phyloP scores from a whole-genome alignment of 2,888 invertebrate genomes.

The Unio pictorum region DNA sequence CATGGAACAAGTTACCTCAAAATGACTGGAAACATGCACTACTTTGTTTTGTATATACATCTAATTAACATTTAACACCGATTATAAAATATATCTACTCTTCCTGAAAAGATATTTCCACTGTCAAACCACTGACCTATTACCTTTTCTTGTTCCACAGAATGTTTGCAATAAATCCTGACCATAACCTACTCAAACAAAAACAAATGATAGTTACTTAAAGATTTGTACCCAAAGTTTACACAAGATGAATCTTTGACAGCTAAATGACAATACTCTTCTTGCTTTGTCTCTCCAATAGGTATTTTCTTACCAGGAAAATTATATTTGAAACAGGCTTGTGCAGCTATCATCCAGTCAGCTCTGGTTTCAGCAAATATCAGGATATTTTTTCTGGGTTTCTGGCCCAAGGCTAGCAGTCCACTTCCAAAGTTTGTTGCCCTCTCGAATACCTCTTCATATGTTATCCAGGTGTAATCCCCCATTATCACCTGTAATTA shows the following conservation, averaged over 20 bases:
- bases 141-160: too few species aligned
- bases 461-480: conserved; percentile 92
- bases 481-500: conserved; percentile 87
- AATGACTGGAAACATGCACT: too few species aligned
- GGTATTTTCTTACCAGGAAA: conserved; percentile 79
- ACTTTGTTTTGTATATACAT: too few species aligned
- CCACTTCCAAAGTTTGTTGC: conserved; percentile 88
- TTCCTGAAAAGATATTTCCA: too few species aligned
- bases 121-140: too few species aligned
- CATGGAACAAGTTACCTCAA: too few species aligned
- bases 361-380: conserved; percentile 98
- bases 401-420: conserved; percentile 84
- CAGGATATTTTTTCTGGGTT: conserved; percentile 80
- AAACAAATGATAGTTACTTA: not conserved
- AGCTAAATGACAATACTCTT: not conserved
- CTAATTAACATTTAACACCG: too few species aligned
- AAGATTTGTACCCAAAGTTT: not conserved
- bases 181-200: too few species aligned
- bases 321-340: conserved; percentile 95
- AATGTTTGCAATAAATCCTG: too few species aligned
- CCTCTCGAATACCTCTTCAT: conserved; percentile 82
- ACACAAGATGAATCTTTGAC: not conserved
- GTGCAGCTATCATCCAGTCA: conserved; percentile 98
- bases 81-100: too few species aligned
- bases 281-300: not conserved